phyloP scores from a whole-genome alignment of 2,113 vertebrate species.

The Cacatua alba region DNA sequence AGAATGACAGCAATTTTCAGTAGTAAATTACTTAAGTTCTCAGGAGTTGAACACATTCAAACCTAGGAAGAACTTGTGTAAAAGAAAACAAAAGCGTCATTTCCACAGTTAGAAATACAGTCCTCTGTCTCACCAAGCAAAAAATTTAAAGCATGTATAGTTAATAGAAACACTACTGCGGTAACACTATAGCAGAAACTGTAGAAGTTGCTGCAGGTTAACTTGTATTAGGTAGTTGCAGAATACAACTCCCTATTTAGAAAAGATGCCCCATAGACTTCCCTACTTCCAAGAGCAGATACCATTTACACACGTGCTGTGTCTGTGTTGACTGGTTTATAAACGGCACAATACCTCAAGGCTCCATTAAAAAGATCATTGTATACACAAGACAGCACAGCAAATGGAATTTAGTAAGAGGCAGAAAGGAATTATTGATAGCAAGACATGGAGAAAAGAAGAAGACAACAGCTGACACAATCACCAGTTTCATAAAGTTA shows the following conservation, averaged over 20 bases:
- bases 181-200: not conserved
- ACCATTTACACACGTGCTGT: rapidly evolving
- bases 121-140: not conserved
- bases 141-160: not conserved
- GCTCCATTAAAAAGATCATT: not conserved
- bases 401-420: not conserved
- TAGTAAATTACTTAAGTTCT: not conserved
- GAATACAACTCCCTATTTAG: not conserved
- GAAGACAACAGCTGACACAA: not conserved
- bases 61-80: not conserved
- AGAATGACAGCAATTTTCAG: not conserved
- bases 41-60: not conserved
- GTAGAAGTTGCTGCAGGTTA: not conserved
- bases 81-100: not conserved
- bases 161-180: not conserved
- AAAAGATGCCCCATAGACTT: not conserved
- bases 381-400: not conserved
- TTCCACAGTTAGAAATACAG: not conserved
- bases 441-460: not conserved
- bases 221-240: not conserved
- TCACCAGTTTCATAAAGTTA: not conserved
- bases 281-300: not conserved
- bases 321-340: not conserved
- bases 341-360: not conserved
- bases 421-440: not conserved